phyloP scores from a whole-genome alignment of 2,888 invertebrate genomes.

The Eurytoma californica region DNA sequence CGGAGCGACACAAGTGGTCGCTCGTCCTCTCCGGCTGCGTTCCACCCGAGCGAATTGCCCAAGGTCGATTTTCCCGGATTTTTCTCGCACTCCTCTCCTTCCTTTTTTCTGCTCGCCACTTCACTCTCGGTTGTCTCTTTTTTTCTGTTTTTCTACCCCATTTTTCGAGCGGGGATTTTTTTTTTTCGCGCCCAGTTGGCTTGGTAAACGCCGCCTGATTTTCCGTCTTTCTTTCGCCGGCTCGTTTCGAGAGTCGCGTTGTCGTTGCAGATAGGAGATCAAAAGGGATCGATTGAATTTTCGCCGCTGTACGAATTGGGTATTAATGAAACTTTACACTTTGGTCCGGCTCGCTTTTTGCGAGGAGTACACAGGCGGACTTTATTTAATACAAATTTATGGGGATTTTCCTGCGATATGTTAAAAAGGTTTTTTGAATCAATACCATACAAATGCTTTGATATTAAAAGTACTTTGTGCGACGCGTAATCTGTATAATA shows the following conservation, averaged over 20 bases:
- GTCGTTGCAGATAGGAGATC: conserved; percentile 1
- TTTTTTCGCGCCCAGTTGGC: conserved; percentile 30
- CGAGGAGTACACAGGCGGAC: neutral
- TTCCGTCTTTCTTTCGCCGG: conserved; percentile 2
- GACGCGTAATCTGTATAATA: too few relatives aligned
- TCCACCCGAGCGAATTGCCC: conserved; percentile 41
- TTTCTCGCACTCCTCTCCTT: conserved; percentile 2
- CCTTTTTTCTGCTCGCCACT: neutral
- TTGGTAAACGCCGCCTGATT: conserved; percentile 36
- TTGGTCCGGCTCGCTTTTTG: conserved; percentile 4
- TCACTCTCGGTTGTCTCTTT: too few relatives aligned
- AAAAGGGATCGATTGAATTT: conserved; percentile 45
- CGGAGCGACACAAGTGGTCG: neutral
- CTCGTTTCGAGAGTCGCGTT: neutral
- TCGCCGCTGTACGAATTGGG: conserved; percentile 15
- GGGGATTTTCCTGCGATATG: neutral
- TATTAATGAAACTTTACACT: conserved; percentile 20
- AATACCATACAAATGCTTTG: neutral
- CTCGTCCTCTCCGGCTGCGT: neutral
- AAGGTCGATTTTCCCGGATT: conserved; percentile 51
- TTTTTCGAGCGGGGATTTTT: conserved; percentile 7
- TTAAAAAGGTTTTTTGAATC: conserved; percentile 8
- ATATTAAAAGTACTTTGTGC: conserved; percentile 14
- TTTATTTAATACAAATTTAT: conserved; percentile 29
- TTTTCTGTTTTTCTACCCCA: neutral